phyloP scores from a whole-genome alignment of 2,888 invertebrate genomes.

The Gandaritis pyraliata region DNA sequence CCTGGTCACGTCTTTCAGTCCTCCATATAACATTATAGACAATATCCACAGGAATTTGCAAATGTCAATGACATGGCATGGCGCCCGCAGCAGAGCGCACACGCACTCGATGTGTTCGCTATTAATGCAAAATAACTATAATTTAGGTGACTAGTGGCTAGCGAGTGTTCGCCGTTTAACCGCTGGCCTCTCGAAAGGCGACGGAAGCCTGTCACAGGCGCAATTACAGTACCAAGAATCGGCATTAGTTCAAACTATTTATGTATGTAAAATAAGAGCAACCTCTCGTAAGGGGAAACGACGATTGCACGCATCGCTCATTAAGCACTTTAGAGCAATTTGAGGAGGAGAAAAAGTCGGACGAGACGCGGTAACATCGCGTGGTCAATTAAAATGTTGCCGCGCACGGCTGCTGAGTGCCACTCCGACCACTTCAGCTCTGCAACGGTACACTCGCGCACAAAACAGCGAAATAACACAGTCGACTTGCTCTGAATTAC shows the following conservation, averaged over 20 bases:
- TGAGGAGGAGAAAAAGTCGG: constrained; percentile 80
- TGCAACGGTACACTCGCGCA: constrained; percentile 46
- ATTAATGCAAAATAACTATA: constrained; percentile 81
- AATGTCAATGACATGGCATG: constrained; percentile 71
- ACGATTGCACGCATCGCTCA: constrained; percentile 84
- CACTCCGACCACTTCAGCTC: constrained; percentile 42
- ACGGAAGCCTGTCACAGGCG: constrained; percentile 83
- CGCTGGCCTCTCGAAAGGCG: constrained; percentile 72
- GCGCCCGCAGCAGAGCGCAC: constrained; percentile 64
- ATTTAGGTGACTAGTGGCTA: constrained; percentile 58
- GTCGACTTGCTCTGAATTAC: constrained; percentile 66
- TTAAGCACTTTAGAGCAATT: constrained; percentile 85
- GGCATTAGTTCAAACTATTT: constrained; percentile 84
- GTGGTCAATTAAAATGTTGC: constrained; percentile 83
- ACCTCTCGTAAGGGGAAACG: constrained; percentile 81
- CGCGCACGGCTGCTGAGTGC: constrained; percentile 67
- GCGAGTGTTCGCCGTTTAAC: constrained; percentile 68
- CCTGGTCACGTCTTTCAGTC: constrained; percentile 47
- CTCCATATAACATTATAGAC: constrained; percentile 44
- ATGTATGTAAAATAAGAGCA: constrained; percentile 83
- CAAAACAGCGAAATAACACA: constrained; percentile 61
- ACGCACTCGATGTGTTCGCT: constrained; percentile 74
- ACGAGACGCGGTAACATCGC: constrained; percentile 78
- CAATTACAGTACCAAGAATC: constrained; percentile 84
- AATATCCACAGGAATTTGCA: constrained; percentile 49